phyloP scores from a whole-genome alignment of 2,888 invertebrate species.

The Apotomis turbidana region DNA sequence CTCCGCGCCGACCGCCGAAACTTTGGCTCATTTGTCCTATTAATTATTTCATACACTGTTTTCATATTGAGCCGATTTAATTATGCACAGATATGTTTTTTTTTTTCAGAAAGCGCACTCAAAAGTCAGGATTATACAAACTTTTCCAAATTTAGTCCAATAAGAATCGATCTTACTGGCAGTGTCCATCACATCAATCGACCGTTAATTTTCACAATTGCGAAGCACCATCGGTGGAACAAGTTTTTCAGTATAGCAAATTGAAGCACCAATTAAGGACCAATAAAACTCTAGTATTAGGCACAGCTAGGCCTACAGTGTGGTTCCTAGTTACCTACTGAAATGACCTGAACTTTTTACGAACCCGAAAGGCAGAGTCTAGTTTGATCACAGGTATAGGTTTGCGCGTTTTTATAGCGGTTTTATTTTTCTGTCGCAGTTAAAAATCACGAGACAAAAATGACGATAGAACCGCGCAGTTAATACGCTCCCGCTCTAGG shows the following conservation, averaged over 20 bases:
- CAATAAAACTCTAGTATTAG: background rate
- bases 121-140: background rate
- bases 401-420: no score
- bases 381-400: no score
- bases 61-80: conserved; percentile 28
- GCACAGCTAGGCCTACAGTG: no score
- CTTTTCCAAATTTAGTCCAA: background rate
- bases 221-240: background rate
- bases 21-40: conserved; percentile 43
- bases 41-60: conserved; percentile 43
- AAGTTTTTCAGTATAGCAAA: conserved; percentile 8
- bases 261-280: conserved; percentile 10
- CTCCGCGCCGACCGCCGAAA: conserved; percentile 3
- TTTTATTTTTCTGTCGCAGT: no score
- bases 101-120: no score
- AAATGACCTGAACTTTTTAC: no score
- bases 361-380: no score
- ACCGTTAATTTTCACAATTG: conserved; percentile 15
- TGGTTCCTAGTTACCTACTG: no score
- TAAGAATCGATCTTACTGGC: no score
- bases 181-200: background rate
- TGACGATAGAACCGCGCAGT: no score
- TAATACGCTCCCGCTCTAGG: no score
- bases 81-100: background rate
- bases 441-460: no score